Conservation (phyloP, 2,113 vertebrate species). For the cattle (Bos taurus) region DNA sequence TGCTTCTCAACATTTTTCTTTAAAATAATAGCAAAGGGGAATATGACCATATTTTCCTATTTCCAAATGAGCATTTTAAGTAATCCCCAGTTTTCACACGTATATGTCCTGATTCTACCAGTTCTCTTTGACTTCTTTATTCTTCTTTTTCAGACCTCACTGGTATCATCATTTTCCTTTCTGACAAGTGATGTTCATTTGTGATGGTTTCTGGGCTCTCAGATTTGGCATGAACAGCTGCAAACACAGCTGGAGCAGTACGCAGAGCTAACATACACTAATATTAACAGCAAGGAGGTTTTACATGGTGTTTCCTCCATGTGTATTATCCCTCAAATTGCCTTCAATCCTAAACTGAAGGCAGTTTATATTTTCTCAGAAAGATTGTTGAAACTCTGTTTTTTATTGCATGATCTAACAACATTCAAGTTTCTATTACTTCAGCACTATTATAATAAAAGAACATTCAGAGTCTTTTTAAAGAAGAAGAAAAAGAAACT, state of each 20-base stretch:
- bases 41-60: not conserved
- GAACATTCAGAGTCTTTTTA: not conserved
- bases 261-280: not conserved
- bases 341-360: not conserved
- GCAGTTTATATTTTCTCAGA: not conserved
- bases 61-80: not conserved
- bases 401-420: not conserved
- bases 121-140: not conserved
- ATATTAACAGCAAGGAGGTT: not conserved
- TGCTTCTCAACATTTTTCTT: not conserved
- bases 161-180: not conserved
- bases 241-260: conserved; percentile 22
- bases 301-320: not conserved
- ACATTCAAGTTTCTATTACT: not conserved
- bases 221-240: not conserved
- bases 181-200: not conserved
- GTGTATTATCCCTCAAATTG: not conserved
- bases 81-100: not conserved
- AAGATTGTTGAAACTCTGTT: not conserved
- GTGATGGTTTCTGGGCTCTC: conserved; percentile 14
- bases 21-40: not conserved
- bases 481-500: not conserved
- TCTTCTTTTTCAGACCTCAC: not conserved
- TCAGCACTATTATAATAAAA: not conserved
- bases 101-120: not conserved